Conservation (phyloP, 2,797 vertebrate species). For the Potorous gilbertii region DNA sequence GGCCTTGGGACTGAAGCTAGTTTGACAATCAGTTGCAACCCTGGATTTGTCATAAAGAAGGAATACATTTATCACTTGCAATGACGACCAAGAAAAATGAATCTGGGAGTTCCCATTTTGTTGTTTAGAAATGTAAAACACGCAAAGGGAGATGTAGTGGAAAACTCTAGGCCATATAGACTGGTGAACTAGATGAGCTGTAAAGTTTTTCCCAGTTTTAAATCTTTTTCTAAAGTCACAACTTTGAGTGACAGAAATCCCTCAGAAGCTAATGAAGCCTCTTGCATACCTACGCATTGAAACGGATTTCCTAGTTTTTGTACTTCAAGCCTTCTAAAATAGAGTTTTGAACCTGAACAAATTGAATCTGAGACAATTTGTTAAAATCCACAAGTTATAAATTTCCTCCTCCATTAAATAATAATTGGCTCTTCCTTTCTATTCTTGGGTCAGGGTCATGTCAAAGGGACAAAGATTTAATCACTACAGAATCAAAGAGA, state of each 20-base stretch:
- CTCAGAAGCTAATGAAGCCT: background rate
- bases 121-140: slow-evolving; percentile 4
- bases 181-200: background rate
- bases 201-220: background rate
- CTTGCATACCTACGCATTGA: background rate
- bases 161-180: slow-evolving; percentile 27
- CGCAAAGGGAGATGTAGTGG: background rate
- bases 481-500: background rate
- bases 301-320: background rate
- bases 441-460: background rate
- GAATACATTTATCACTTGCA: background rate
- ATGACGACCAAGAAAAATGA: slow-evolving; percentile 46
- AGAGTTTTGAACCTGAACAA: background rate
- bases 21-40: slow-evolving; percentile 28
- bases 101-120: background rate
- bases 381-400: background rate
- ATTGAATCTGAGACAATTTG: background rate
- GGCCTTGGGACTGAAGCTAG: slow-evolving; percentile 13
- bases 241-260: background rate
- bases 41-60: slow-evolving; percentile 52
- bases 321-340: background rate
- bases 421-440: background rate
- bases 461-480: background rate
- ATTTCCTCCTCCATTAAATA: background rate
- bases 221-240: background rate